Percentiles rank a stretch among this genome's conserved stretches.
Evolutionary conservation across 2,888 invertebrate species (phyloP).

Genomic region (Drosophila yooni): DNA sequence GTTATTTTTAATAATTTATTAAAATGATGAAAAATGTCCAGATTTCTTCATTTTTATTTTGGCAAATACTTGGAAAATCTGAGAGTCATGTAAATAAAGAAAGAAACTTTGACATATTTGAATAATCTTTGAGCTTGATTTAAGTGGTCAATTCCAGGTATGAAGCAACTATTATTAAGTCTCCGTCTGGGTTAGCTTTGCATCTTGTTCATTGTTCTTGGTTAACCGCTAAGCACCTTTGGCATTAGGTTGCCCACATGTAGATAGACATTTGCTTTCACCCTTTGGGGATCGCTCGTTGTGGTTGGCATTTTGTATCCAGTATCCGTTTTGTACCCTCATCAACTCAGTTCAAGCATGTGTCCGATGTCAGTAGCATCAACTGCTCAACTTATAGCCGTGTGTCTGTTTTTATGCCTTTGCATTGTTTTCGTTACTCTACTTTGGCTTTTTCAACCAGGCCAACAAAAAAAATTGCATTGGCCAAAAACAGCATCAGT

Average conservation of each 20-base stretch:
- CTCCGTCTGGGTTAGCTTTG: not conserved
- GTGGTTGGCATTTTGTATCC: conserved; percentile 6
- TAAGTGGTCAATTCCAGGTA: not conserved
- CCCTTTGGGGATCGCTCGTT: conserved; percentile 3
- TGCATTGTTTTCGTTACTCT: conserved; percentile 5
- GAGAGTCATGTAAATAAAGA: not conserved
- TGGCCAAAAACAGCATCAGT: conserved; percentile 26
- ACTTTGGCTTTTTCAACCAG: not conserved
- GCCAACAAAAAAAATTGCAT: conserved; percentile 29
- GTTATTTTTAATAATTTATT: not conserved
- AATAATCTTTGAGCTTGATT: not conserved
- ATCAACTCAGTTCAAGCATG: conserved; percentile 33
- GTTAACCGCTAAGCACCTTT: not conserved
- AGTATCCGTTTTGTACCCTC: conserved; percentile 23
- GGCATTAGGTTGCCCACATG: not conserved
- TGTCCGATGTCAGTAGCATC: conserved; percentile 48
- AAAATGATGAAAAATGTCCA: not conserved
- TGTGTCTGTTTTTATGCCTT: not conserved
- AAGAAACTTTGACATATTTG: not conserved
- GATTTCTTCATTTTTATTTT: not conserved
- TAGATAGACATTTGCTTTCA: not conserved
- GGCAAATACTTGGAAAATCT: not conserved
- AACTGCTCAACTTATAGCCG: conserved; percentile 18
- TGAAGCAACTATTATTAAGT: not conserved
- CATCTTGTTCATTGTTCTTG: not conserved